phyloP scores from a whole-genome alignment of 2,888 invertebrate genomes.

The Calliphora vomitoria region DNA sequence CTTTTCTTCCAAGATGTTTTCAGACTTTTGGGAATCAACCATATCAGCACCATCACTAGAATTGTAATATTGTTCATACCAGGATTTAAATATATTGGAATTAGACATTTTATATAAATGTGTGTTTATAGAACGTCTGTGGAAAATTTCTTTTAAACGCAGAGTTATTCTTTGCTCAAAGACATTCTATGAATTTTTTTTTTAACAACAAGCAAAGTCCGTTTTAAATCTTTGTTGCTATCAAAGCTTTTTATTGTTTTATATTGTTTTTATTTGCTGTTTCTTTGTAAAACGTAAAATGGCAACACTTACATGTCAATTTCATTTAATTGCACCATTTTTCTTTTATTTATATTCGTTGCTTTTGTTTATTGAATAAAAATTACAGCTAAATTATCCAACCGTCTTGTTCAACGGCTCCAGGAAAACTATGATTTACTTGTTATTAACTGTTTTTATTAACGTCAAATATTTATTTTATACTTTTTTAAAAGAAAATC shows the following conservation, averaged over 20 bases:
- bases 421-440: slow-evolving; percentile 4
- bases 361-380: not conserved
- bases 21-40: not conserved
- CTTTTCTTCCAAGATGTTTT: slow-evolving; percentile 80
- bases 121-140: not conserved
- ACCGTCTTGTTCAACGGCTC: slow-evolving; percentile 23
- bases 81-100: slow-evolving; percentile 38
- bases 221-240: not conserved
- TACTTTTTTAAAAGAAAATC: not conserved
- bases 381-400: not conserved
- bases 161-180: not conserved
- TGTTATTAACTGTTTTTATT: not conserved
- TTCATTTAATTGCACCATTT: slow-evolving; percentile 55
- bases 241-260: not conserved
- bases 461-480: not conserved
- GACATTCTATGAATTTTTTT: not conserved
- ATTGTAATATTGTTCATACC: slow-evolving; percentile 51
- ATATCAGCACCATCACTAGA: slow-evolving; percentile 39
- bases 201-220: not conserved
- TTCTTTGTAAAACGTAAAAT: not conserved
- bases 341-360: not conserved
- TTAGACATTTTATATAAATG: slow-evolving; percentile 34
- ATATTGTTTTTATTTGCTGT: not conserved
- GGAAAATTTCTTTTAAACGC: not conserved
- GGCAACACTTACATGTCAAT: slow-evolving; percentile 53